Evolutionary conservation across 2,113 vertebrate genomes (phyloP).

Genomic region (Seriola dumerili): DNA sequence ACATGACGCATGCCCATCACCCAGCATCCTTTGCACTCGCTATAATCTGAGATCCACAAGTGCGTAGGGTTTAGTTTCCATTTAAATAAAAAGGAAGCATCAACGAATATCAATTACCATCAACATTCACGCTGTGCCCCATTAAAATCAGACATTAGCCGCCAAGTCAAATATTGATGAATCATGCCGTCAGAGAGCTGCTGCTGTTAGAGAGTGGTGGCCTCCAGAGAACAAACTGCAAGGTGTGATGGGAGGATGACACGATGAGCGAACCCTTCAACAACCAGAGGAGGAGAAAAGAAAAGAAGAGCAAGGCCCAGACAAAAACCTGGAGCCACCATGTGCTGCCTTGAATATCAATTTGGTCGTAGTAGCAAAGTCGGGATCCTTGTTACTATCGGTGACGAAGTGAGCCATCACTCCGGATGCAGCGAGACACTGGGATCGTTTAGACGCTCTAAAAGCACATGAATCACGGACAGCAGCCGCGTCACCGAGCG

Average conservation of each 20-base stretch:
- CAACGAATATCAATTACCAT: conserved; percentile 7
- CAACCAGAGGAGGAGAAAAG: neutral
- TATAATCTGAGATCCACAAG: conserved; percentile 12
- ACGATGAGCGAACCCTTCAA: neutral
- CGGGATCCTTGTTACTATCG: neutral
- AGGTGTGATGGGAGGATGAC: neutral
- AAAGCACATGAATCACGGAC: neutral
- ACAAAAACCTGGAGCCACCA: neutral
- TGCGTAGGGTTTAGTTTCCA: neutral
- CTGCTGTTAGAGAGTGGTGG: neutral
- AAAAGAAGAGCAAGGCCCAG: neutral
- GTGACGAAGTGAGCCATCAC: neutral
- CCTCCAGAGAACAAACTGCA: neutral
- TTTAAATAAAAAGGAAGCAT: conserved; percentile 11
- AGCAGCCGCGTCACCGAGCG: neutral
- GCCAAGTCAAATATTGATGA: conserved; percentile 13
- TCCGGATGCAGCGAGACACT: neutral
- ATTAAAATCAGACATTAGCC: conserved; percentile 39
- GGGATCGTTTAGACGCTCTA: no score
- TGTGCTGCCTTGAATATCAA: neutral
- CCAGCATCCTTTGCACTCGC: neutral
- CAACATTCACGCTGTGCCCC: conserved; percentile 27
- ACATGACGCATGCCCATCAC: neutral
- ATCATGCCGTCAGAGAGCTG: conserved; percentile 30
- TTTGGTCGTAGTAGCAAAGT: conserved; percentile 1